These are phyloP conservation scores for Cyrtodaria siliqua DNA, from an alignment of 2,888 invertebrate genomes.

Conservation along the genomic window DNA sequence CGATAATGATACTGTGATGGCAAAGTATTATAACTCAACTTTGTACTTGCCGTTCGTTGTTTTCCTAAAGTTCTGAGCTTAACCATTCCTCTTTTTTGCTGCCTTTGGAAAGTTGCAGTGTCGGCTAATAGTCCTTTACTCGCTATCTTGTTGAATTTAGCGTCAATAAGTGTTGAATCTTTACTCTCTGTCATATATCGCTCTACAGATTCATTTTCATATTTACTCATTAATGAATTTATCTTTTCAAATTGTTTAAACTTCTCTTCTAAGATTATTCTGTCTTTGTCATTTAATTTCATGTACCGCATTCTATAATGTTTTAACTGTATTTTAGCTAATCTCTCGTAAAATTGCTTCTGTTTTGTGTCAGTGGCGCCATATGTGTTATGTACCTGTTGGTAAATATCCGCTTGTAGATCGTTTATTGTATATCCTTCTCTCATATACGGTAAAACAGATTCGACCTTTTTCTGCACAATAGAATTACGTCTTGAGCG, in stretches of 20 bases:
- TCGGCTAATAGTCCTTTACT: slow-evolving; percentile 13
- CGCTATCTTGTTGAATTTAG: slow-evolving; percentile 18
- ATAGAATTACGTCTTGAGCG: slow-evolving; percentile 22
- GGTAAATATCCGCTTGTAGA: slow-evolving; percentile 36
- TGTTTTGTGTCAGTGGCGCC: slow-evolving; percentile 21
- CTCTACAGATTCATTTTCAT: slow-evolving; percentile 2
- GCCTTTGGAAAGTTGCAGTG: background rate
- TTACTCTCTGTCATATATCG: slow-evolving; percentile 6
- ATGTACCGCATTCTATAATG: slow-evolving; percentile 11
- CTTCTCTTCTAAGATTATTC: slow-evolving; percentile 9
- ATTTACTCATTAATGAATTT: slow-evolving; percentile 10
- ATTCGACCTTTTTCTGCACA: slow-evolving; percentile 35
- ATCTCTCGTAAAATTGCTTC: slow-evolving; percentile 1
- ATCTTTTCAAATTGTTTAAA: slow-evolving; percentile 16
- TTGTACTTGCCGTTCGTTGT: background rate
- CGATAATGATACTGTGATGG: too few relatives aligned
- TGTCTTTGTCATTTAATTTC: slow-evolving; percentile 9
- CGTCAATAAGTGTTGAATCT: slow-evolving; percentile 8
- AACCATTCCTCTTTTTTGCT: background rate
- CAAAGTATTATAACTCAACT: slow-evolving; percentile 2
- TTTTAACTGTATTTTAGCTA: slow-evolving; percentile 3
- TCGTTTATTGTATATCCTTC: slow-evolving; percentile 37
- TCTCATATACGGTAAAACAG: slow-evolving; percentile 37
- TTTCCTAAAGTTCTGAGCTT: background rate
- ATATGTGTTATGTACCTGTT: slow-evolving; percentile 41